Conservation (phyloP, 2,113 vertebrate species). For the Eolophus roseicapilla region DNA sequence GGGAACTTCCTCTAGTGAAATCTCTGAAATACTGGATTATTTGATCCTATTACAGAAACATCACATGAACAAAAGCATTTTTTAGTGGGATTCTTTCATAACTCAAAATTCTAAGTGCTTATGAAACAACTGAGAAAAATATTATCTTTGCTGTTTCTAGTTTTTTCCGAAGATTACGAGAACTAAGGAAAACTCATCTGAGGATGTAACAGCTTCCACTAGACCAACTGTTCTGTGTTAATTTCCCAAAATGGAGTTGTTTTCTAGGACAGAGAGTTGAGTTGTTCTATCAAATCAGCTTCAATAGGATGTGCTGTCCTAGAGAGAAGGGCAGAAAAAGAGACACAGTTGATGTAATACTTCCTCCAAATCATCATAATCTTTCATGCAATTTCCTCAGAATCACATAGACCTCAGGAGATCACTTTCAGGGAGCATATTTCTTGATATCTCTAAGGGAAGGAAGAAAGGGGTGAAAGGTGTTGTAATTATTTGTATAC, state of each 20-base stretch:
- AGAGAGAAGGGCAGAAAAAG: neutral
- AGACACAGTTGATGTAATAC: neutral
- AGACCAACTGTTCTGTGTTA: neutral
- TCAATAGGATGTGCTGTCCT: neutral
- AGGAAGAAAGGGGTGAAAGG: neutral
- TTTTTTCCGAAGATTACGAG: neutral
- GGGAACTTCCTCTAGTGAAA: neutral
- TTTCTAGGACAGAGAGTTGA: neutral
- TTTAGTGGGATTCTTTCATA: neutral
- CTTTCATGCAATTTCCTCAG: neutral
- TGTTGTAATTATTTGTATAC: neutral
- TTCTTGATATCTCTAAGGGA: neutral
- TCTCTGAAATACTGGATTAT: neutral
- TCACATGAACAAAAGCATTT: neutral
- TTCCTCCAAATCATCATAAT: neutral
- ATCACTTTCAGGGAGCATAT: neutral
- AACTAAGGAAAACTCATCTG: neutral
- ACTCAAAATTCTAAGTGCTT: neutral
- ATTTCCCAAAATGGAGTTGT: neutral
- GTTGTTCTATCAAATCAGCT: neutral
- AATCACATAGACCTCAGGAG: neutral
- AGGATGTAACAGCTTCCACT: neutral
- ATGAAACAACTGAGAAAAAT: neutral
- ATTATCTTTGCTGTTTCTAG: neutral
- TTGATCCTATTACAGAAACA: neutral